Base-by-base conservation (phyloP, 2,113 vertebrate genomes). In the Macheiramphus alcinus region DNA sequence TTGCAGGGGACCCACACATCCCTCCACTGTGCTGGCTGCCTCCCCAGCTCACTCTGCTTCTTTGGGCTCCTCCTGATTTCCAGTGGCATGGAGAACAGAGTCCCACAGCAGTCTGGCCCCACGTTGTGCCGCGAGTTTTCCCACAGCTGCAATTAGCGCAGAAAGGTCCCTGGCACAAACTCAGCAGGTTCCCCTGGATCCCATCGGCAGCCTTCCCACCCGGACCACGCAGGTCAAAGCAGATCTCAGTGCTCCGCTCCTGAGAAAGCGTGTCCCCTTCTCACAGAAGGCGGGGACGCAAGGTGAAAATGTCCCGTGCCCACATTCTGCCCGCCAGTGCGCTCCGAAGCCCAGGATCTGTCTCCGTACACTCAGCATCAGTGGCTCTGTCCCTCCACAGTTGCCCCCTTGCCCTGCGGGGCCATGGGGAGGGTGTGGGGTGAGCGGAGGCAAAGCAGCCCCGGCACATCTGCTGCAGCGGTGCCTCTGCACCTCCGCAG, bases 381-480 rank as follows among this genome's bases (percentile, higher is more conserved):
- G 36, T 5, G n/a, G 29, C 66, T 55, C 76, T 12, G 29, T 16
- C 31, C 36, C n/a, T 55, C 25, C 7, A 18, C 42, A 13, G 61
- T 3, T 12, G 2, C 23, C 61, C 6, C 40, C 40, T 43, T 1
- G 3, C 25, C 13, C 53, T 8, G 4, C 0, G 1, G 47, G 48
- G 32, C 42, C 4, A 0, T 3, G 14, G 17, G 61, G 31, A 45
- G 11, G 11, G 29, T 10, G 29, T 2, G 2, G 52, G 38, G 42
- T 17, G 34, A 53, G 32, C 3, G 1, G 38, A 25, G 53, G 61
- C 14, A 50, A 18, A 27, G 27, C 76, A 42, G n/a, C 29, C 34
- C 66, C 3, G 0, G 23, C n/a, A 40, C 23, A 2, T 15, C 36
- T 1, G 8, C 47, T 21, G 72, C 11, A 0, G 32, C 2, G 0